Percentiles rank a stretch among this genome's conserved stretches.
These are phyloP conservation scores for Aradophagus sp. DNA, from an alignment of 1,140 invertebrate species.

Conservation along the genomic window DNA sequence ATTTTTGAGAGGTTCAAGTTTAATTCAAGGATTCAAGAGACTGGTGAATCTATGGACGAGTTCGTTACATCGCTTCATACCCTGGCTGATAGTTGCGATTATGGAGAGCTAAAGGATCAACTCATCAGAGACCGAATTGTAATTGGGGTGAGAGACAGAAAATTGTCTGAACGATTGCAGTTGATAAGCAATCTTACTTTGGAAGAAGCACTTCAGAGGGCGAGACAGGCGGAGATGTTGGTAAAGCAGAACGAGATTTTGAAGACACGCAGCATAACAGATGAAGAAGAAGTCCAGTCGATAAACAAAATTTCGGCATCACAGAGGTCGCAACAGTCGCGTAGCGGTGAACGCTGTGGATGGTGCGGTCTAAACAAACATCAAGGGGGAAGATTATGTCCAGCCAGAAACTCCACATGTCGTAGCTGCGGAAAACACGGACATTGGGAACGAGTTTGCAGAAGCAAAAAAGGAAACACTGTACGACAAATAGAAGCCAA, in stretches of 20 bases:
- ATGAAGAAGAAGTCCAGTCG: too few relatives aligned
- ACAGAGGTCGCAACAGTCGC: too few relatives aligned
- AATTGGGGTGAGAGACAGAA: conserved; percentile 58
- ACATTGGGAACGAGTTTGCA: conserved; percentile 53
- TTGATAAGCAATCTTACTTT: conserved; percentile 25
- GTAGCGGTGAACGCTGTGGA: background rate
- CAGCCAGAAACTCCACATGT: conserved; percentile 31
- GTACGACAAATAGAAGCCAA: background rate
- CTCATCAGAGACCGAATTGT: conserved; percentile 65
- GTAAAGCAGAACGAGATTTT: conserved; percentile 1
- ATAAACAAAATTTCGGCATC: too few relatives aligned
- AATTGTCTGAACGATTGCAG: conserved; percentile 57
- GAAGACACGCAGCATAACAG: background rate
- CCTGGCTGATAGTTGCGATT: conserved; percentile 63
- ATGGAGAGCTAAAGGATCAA: conserved; percentile 58
- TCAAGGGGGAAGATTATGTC: conserved; percentile 39
- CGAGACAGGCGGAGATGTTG: conserved; percentile 8
- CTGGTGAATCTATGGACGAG: conserved; percentile 59
- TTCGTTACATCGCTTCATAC: conserved; percentile 64
- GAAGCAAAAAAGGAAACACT: too few relatives aligned
- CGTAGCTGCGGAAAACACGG: conserved; percentile 42
- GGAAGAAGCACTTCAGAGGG: conserved; percentile 7
- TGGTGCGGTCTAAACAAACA: conserved; percentile 34
- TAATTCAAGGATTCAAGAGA: conserved; percentile 60
- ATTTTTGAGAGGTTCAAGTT: conserved; percentile 66